Percentiles rank a stretch among this genome's conserved stretches.
These are phyloP conservation scores for Drosophila borealis DNA, from an alignment of 2,888 invertebrate species.

Conservation along the genomic window DNA sequence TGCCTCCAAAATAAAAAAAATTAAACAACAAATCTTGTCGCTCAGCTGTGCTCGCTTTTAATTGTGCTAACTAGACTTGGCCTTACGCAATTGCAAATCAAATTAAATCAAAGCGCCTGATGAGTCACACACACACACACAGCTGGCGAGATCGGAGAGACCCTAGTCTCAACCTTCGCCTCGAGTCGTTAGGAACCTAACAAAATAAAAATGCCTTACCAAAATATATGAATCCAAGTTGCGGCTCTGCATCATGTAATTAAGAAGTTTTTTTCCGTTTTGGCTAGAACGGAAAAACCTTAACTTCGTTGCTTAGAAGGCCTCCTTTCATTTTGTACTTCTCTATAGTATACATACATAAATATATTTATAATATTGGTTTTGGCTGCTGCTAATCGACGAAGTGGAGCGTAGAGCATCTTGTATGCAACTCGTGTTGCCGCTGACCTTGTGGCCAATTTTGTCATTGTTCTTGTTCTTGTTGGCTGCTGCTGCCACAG, in stretches of 20 bases:
- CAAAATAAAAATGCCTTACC: background rate
- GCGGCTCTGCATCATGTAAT: constrained; percentile 62
- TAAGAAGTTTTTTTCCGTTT: constrained; percentile 52
- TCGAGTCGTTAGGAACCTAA: constrained; percentile 16
- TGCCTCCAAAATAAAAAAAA: constrained; percentile 66
- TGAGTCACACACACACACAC: constrained; percentile 44
- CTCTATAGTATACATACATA: background rate
- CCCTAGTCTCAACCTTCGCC: constrained; percentile 60
- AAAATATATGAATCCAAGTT: constrained; percentile 35
- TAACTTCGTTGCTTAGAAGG: constrained; percentile 39
- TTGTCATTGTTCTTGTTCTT: constrained; percentile 12
- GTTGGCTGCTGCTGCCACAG: constrained; percentile 24
- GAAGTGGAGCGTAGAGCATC: constrained; percentile 36
- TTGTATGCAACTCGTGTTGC: constrained; percentile 27
- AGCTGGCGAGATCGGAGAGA: background rate
- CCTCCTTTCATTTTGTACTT: constrained; percentile 63
- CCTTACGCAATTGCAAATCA: constrained; percentile 66
- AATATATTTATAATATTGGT: constrained; percentile 3
- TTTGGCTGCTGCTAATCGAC: constrained; percentile 27
- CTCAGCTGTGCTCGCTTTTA: constrained; percentile 58
- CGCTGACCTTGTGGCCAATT: constrained; percentile 57
- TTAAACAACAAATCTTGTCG: constrained; percentile 14
- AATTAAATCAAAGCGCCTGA: constrained; percentile 67
- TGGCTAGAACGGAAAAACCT: constrained; percentile 52
- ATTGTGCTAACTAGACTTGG: constrained; percentile 74